A percentile compares a stretch with the other conserved stretches of the same genome.
phyloP scores from a whole-genome alignment of 2,888 invertebrate genomes.

The Euspilapteryx auroguttella region DNA sequence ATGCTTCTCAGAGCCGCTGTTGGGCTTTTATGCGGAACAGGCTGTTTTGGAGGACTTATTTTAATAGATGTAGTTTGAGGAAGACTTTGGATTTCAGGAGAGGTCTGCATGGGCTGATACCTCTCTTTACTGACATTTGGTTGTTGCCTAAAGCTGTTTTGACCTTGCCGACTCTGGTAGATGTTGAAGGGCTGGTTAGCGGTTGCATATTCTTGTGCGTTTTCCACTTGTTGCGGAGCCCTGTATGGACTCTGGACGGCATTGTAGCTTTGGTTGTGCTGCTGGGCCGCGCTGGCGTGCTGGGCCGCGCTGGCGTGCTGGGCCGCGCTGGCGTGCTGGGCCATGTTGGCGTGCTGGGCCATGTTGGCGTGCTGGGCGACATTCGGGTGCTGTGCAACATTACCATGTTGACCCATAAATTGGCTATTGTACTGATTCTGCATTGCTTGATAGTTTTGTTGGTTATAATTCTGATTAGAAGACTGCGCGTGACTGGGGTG shows the following conservation, averaged over 20 bases:
- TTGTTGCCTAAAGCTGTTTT: conserved; percentile 21
- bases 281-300: neutral
- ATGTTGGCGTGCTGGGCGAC: neutral
- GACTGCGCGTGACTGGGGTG: conserved; percentile 22
- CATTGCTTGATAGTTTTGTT: conserved; percentile 22
- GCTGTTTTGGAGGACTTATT: conserved; percentile 21
- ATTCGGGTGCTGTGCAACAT: neutral
- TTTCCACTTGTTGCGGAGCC: conserved; percentile 25
- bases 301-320: conserved; percentile 1
- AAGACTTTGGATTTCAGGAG: conserved; percentile 20
- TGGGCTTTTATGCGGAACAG: conserved; percentile 28
- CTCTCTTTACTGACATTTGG: conserved; percentile 16
- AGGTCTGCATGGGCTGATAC: conserved; percentile 8
- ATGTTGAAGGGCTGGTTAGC: conserved; percentile 33
- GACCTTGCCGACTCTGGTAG: conserved; percentile 41
- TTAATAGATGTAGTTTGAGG: conserved; percentile 22
- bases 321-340: neutral
- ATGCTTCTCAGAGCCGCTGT: conserved; percentile 42
- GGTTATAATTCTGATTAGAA: conserved; percentile 1
- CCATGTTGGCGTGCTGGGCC: neutral
- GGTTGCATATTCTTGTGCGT: conserved; percentile 23
- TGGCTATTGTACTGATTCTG: conserved; percentile 35
- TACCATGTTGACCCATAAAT: neutral
- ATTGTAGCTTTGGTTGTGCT: conserved; percentile 10
- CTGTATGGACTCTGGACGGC: conserved; percentile 31